Base-by-base conservation (phyloP, 2,888 invertebrate species). In the Athalia cordata region DNA sequence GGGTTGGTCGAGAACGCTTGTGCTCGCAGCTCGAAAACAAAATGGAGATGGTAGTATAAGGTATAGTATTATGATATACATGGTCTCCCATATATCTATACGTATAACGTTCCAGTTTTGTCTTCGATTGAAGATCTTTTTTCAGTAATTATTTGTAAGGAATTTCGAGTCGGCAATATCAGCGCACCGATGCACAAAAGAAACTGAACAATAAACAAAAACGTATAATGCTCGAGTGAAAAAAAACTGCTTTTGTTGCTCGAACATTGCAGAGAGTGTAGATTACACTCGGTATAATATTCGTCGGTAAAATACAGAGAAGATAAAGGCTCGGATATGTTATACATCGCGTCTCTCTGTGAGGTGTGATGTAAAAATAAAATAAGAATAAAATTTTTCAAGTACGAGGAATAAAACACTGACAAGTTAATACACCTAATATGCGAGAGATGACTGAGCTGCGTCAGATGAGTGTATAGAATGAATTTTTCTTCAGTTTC, bases 361-460 rank as follows among this genome's bases (percentile, higher is more conserved):
- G 43, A 45, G 29, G 70, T 43, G 57, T 57, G 57, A 70, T 70
- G 70, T 70, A n/a, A 49, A 72, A 72, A 72, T 9, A n/a, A 45
- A 11, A 57, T 7, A 70, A n/a, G n/a, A 11, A 57, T 7, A 70
- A n/a, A 43, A 45, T 67, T 9, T n/a, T 8, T 7, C 49, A 52
- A 4, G 43, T 55, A 55, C 9, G 52, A 55, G 68, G 47, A 59
- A 72, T 72, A 59, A 72, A 72, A 72, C 72, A 72, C 72, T 72
- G 72, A 72, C 72, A 72, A 72, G 72, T 72, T 72, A 72, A 72
- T 72, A 59, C 59, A 72, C 29, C 29, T 29, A 29, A 29, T 29
- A 29, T 29, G 29, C 29, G 29, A 29, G 29, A 29, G 29, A 29
- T 29, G 29, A 29, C 29, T 72, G 45, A 72, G 57, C 47, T 72